Conservation (phyloP, 2,113 vertebrate genomes). For the Seriola rivoliana region DNA sequence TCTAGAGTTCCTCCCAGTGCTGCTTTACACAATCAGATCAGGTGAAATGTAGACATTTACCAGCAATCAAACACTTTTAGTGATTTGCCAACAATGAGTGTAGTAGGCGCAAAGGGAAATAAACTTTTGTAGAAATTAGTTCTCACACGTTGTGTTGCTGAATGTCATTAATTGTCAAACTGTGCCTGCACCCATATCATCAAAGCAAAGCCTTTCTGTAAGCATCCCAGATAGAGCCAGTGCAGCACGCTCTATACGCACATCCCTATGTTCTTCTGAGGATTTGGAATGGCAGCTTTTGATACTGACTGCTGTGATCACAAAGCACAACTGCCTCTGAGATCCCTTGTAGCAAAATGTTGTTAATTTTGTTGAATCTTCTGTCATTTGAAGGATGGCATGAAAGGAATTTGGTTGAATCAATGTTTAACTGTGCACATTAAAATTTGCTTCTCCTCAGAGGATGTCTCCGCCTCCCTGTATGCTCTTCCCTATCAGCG, state of each 20-base stretch:
- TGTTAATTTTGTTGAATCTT: constrained; percentile 55
- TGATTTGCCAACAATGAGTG: constrained; percentile 12
- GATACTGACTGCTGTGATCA: constrained; percentile 45
- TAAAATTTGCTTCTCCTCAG: constrained; percentile 25
- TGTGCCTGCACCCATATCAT: constrained; percentile 18
- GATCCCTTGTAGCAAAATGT: constrained; percentile 21
- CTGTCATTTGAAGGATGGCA: constrained; percentile 37
- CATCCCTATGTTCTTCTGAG: constrained; percentile 33
- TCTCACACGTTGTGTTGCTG: constrained; percentile 1
- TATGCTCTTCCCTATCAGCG: constrained; percentile 19
- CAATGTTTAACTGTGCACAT: constrained; percentile 46
- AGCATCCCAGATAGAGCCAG: constrained; percentile 34
- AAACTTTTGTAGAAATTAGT: constrained; percentile 7
- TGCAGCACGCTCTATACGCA: neutral
- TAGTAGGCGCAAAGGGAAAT: constrained; percentile 9
- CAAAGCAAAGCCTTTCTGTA: constrained; percentile 47
- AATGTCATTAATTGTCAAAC: constrained; percentile 36
- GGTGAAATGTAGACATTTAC: constrained; percentile 31
- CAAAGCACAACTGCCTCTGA: constrained; percentile 27
- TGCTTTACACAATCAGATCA: neutral
- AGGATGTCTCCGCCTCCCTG: constrained; percentile 15
- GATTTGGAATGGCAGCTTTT: constrained; percentile 41
- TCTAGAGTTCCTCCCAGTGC: neutral
- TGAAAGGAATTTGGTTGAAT: constrained; percentile 41
- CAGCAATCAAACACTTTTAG: constrained; percentile 15